Base-by-base conservation (phyloP, 1,140 invertebrate species). In the Bradynema listronoti region DNA sequence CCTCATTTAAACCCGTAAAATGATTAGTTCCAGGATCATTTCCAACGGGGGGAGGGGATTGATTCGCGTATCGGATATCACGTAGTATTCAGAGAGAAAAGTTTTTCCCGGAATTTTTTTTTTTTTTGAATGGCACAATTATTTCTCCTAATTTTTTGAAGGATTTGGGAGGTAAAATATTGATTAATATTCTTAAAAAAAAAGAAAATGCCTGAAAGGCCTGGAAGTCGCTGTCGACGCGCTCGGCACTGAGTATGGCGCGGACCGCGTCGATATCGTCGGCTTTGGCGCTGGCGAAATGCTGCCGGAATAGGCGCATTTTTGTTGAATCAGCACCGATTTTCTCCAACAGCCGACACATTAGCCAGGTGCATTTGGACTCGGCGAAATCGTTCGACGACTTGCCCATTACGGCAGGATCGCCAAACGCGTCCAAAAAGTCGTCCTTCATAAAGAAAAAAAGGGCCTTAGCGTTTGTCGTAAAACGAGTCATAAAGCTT, bases 331-430 rank as follows among this genome's bases (percentile, higher is more conserved):
- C 22, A 14, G 27, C 27, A 42, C 24, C 22, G 16, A 66, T 30
- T 34, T 55, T 71, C 33, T 69, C 86, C 50, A 96, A 80, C 19
- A 91, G 90, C 16, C 89, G 86, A 14, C 92, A 88, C 14, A 88
- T 85, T 22, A 97, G 81, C 93, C 93, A 97, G 0, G 89, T 86
- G 79, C 93, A 97, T 83, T 97, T 97, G 29, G 90, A 90, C 69
- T 93, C 89, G 79, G 87, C 83, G 64, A 97, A 94, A 75, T 97
- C 93, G 3, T 86, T 91, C 25, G 89, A 88, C 24, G 86, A 80
- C 82, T 96, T 97, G 2, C 91, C 92, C 4, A 86, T 92, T 0
- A 88, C 81, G 24, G 84, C 80, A 11, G 86, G 83, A 79, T 93
- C 85, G 1, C 91, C 91, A 78, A 87, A 97, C 76, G 88, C 91